Percentiles rank a stretch among this genome's conserved stretches.
These are phyloP conservation scores for Drosophila auraria DNA, from an alignment of 1,140 invertebrate genomes.

Conservation along the genomic window DNA sequence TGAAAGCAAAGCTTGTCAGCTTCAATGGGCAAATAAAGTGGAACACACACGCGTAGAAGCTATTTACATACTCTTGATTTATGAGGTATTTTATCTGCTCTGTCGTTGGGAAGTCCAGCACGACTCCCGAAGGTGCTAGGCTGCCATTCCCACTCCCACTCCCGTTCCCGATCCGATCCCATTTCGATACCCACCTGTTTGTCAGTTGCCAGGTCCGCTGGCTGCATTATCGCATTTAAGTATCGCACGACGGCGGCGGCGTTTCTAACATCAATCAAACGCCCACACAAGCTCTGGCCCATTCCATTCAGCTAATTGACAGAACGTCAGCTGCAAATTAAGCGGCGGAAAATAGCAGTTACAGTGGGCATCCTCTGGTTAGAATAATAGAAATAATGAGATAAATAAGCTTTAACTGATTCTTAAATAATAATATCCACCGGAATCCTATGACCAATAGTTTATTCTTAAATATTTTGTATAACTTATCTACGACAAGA, in stretches of 20 bases:
- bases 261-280: conserved; percentile 72
- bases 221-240: conserved; percentile 18
- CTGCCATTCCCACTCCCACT: conserved; percentile 1
- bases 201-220: conserved; percentile 11
- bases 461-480: too few species aligned
- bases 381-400: background rate
- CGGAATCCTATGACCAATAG: too few species aligned
- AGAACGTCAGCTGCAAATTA: conserved; percentile 75
- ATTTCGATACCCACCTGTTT: conserved; percentile 49
- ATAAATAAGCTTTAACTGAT: too few species aligned
- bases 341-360: conserved; percentile 33
- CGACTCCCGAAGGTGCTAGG: conserved; percentile 36
- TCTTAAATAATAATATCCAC: too few species aligned
- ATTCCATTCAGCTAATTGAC: conserved; percentile 69
- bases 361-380: conserved; percentile 23
- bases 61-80: conserved; percentile 71
- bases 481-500: too few species aligned
- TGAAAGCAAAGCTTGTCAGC: conserved; percentile 32
- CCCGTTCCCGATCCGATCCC: conserved; percentile 9
- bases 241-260: conserved; percentile 34
- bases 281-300: conserved; percentile 49
- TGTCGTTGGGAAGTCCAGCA: conserved; percentile 63
- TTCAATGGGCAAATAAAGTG: conserved; percentile 62
- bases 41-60: conserved; percentile 62
- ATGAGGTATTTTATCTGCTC: conserved; percentile 66